Base-by-base conservation (phyloP, 1,140 invertebrate species). In the Pteromalus puparum region DNA sequence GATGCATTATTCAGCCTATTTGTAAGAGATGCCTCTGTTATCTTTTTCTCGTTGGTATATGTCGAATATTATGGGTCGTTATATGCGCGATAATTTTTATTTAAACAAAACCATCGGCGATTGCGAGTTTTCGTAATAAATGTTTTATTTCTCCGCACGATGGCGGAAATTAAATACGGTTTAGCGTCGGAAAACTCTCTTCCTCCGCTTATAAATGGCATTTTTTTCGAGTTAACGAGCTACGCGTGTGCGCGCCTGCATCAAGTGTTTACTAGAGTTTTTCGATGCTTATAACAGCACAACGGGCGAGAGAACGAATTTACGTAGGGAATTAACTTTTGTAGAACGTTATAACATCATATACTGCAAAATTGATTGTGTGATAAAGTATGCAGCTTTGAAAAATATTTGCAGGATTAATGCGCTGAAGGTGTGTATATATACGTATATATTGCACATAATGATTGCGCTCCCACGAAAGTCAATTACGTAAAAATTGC, bases 401-500 rank as follows among this genome's bases (percentile, higher is more conserved):
- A 73, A 73, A 46, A 28, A 74, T 34, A 34, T 72, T 73, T 65
- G 42, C 72, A 75, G 24, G 42, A 53, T 61, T 74, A 82, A 82
- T 34, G 24, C 28, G 12, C 12, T 42, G n/a, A 15, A 30, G 24
- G n/a, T n/a, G n/a, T n/a, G n/a, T 38, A 15, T 21, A 30, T 30
- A 61, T 74, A 13, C 12, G 24, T 48, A 13, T 21, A 48, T 30
- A 74, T 74, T n/a, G 7, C 38, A 82, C 48, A 30, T 65, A 75
- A 75, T 65, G 9, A 53, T 75, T 42, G 53, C 48, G 81, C 74
- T 82, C 81, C 30, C 81, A 82, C 30, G 38, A 75, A 75, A 74
- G 6, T 15, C 38, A 26, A 34, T 82, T 82, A 82, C 73, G 46
- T 75, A 82, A 82, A 81, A 82, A 75, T 82, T 30, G 9, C 26